These are phyloP conservation scores for Zosterops borbonicus DNA, from an alignment of 2,113 vertebrate genomes.

Conservation along the genomic window DNA sequence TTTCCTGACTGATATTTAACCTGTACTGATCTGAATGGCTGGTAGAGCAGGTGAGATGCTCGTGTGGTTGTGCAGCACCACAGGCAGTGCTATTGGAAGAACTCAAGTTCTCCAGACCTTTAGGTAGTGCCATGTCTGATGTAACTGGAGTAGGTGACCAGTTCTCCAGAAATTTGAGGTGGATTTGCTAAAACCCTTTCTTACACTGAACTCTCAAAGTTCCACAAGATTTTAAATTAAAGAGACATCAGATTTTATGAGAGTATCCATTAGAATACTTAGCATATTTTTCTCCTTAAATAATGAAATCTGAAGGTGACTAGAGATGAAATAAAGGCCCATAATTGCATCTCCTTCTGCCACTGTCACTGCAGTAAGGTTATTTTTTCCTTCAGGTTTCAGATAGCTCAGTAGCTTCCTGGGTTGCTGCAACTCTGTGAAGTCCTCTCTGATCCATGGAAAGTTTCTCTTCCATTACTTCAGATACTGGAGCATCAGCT, in stretches of 20 bases:
- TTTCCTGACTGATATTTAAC: background rate
- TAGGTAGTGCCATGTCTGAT: background rate
- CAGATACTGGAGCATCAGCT: background rate
- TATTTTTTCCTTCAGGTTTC: background rate
- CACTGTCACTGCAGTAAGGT: background rate
- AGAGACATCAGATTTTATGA: background rate
- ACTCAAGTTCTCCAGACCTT: background rate
- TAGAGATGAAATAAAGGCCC: background rate
- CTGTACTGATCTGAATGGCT: background rate
- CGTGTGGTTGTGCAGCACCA: background rate
- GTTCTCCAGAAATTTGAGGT: background rate
- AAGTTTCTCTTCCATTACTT: background rate
- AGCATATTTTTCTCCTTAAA: background rate
- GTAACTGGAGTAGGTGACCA: background rate
- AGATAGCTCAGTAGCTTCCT: background rate
- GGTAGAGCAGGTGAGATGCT: background rate
- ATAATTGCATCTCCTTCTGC: background rate
- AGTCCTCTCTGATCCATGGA: background rate
- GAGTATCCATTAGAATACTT: background rate
- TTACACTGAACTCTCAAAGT: background rate
- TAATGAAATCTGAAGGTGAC: background rate
- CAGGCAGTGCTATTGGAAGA: background rate
- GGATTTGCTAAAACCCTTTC: background rate
- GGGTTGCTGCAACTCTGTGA: fast-evolving
- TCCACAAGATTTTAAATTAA: background rate